Conservation (phyloP, 37 sponge, comb jelly and placozoan genomes). For the Lycopodina hypogea region DNA sequence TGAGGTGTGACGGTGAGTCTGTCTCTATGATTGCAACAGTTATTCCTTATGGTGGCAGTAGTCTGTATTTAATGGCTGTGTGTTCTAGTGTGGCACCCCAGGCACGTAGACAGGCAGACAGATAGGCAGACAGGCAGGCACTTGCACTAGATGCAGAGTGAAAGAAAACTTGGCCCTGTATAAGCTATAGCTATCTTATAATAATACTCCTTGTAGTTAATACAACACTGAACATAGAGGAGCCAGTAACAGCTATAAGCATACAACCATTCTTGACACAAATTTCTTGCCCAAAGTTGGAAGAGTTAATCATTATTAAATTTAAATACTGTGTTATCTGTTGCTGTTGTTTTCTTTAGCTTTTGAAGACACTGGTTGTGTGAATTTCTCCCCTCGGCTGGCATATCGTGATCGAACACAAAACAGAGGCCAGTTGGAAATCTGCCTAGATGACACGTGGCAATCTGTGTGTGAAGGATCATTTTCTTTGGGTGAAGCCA, state of each 20-base stretch:
- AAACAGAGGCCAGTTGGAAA: not conserved
- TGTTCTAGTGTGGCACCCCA: too few species aligned
- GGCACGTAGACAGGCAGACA: too few species aligned
- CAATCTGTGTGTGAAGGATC: not conserved
- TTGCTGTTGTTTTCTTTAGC: too few species aligned
- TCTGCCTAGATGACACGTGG: not conserved
- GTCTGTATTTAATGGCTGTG: too few species aligned
- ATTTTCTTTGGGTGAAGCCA: not conserved
- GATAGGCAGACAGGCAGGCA: too few species aligned
- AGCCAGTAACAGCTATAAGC: not conserved
- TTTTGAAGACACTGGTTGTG: not conserved
- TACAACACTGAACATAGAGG: not conserved
- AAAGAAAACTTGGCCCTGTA: too few species aligned
- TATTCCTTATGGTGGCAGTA: too few species aligned
- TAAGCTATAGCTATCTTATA: constrained; percentile 1
- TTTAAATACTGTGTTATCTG: not conserved
- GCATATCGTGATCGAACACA: not conserved
- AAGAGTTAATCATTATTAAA: not conserved
- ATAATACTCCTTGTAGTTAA: not conserved
- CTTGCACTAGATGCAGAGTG: too few species aligned
- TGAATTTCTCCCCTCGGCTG: not conserved
- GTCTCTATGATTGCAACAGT: too few species aligned
- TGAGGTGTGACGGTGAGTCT: not conserved
- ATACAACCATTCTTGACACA: not conserved
- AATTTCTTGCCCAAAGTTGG: not conserved